Conservation (phyloP, 1,140 invertebrate genomes). For the Arctopsyche grandis region DNA sequence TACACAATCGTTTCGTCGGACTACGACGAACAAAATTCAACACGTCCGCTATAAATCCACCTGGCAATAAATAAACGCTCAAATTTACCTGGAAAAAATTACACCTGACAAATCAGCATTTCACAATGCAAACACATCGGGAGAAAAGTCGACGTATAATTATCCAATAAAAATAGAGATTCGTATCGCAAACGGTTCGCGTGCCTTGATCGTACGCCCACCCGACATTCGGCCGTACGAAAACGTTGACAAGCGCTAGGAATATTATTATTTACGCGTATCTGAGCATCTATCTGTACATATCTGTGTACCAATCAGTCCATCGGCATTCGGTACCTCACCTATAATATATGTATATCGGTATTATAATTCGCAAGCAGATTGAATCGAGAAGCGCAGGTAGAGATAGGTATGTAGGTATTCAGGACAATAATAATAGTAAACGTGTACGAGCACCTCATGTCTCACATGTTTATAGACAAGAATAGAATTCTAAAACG, state of each 20-base stretch:
- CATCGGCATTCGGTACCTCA: conserved; percentile 25
- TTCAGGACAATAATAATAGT: conserved; percentile 25
- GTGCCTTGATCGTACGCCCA: conserved; percentile 29
- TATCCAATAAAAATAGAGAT: conserved; percentile 46
- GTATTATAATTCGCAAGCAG: neutral
- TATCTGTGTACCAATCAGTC: neutral
- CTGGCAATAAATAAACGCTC: no score
- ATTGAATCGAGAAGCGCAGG: no score
- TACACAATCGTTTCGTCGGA: neutral
- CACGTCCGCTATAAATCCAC: no score
- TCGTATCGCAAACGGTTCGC: conserved; percentile 28
- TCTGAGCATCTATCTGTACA: neutral
- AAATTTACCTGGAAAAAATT: no score
- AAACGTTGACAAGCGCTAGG: conserved; percentile 38
- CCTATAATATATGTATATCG: neutral
- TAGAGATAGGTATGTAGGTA: neutral
- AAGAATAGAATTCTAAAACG: neutral
- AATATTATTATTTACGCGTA: conserved; percentile 32
- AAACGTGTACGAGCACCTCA: neutral
- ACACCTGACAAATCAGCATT: neutral
- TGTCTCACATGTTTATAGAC: neutral
- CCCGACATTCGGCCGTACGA: conserved; percentile 32
- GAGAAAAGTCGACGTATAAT: conserved; percentile 45
- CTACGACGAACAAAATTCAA: no score
- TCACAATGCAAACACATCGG: conserved; percentile 30